Conservation (phyloP, 92 coral and sea anemone genomes). For the Epizoanthus illoricatus region DNA sequence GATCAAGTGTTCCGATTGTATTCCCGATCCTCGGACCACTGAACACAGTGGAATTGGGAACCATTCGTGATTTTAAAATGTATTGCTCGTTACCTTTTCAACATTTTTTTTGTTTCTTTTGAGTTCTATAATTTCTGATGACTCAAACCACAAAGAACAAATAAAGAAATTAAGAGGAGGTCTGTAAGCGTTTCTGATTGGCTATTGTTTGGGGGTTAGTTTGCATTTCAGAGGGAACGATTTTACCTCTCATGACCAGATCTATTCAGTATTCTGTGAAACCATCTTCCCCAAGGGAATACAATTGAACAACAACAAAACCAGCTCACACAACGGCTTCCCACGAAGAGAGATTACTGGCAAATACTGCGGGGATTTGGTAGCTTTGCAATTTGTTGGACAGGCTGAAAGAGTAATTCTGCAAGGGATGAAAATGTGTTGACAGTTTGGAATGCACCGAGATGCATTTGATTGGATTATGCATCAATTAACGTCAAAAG, state of each 20-base stretch:
- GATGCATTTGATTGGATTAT: constrained; percentile 79
- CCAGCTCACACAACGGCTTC: constrained; percentile 34
- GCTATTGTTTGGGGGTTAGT: constrained; percentile 23
- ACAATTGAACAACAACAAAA: constrained; percentile 15
- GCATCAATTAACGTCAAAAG: constrained; percentile 76
- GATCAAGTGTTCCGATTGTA: constrained; percentile 3
- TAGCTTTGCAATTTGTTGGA: constrained; percentile 51
- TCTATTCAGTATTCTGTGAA: too few relatives aligned
- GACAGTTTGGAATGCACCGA: constrained; percentile 82
- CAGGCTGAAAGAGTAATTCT: constrained; percentile 56
- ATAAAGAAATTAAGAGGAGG: constrained; percentile 9
- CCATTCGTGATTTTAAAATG: not conserved
- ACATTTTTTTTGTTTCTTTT: not conserved
- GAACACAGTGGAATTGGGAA: not conserved
- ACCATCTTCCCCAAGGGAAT: not conserved
- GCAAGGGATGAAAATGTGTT: constrained; percentile 65
- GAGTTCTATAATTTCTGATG: constrained; percentile 10
- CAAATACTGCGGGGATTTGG: constrained; percentile 42
- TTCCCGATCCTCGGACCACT: constrained; percentile 19
- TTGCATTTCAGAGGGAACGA: constrained; percentile 28
- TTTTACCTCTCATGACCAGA: not conserved
- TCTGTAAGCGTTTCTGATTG: constrained; percentile 25
- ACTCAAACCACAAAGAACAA: constrained; percentile 23
- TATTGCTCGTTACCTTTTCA: not conserved
- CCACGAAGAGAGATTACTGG: constrained; percentile 31